Base-by-base conservation (phyloP, 2,888 invertebrate genomes). In the Myopa testacea region DNA sequence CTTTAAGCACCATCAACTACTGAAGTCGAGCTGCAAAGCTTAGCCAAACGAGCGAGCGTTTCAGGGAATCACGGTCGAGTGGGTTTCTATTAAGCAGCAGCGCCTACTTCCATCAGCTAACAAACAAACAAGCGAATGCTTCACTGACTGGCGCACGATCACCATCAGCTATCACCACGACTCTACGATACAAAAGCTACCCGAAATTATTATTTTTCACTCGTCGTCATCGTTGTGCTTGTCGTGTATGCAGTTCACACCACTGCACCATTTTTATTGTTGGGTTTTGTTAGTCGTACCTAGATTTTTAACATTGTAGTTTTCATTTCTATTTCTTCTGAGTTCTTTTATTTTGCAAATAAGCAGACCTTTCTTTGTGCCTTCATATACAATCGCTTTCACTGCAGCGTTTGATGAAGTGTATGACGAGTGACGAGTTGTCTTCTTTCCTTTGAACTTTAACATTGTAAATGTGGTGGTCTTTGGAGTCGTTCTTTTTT, bases 61-160 rank as follows among this genome's bases (percentile, higher is more conserved):
- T 69, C 45, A 79, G 80, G 84, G 81, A 85, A 82, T 83, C 83
- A 83, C 81, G 79, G 81, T 79, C 81, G 82, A 83, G 82, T 85
- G 84, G 82, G 82, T 85, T 85, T 80, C 73, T 79, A 78, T 81
- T 81, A 79, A 74, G 45, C 34, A 38, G 38, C 45, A 37, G 52
- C 34, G 74, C 38, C 19, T 10, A 4, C 71, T 71, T 75, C 65
- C 58, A 67, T 50, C 73, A 62, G 50, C 34, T 70, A 50, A 26
- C 55, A 77, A 69, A 60, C 69, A 65, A 65, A 37, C 65, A 14
- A 34, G 34, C 14, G 1, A 34, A 34, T 16, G 65, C 7, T 45
- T 38, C 8, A 38, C 38, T 65, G 65, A 16, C 38, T 16, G 70
- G 34, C 52, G 26, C 26, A 37, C 70, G 26, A 19, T 50, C 58